A percentile compares a stretch with the other conserved stretches of the same genome.
phyloP scores from a whole-genome alignment of 2,888 invertebrate genomes.

The Nephrotoma flavescens region DNA sequence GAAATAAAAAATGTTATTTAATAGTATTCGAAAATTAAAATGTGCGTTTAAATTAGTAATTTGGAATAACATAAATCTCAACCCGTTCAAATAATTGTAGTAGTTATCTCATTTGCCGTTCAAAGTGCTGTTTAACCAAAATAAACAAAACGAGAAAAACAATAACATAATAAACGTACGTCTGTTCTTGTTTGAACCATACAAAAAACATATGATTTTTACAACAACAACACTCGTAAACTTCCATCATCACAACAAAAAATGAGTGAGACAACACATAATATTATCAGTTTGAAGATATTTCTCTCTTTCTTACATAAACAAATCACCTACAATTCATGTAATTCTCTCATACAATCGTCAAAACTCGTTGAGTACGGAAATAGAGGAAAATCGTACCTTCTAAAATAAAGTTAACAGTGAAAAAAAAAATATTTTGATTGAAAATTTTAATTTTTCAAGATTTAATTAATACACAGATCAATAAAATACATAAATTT shows the following conservation, averaged over 20 bases:
- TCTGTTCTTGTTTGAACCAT: background rate
- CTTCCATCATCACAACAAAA: slow-evolving; percentile 1
- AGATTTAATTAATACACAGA: background rate
- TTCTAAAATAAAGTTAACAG: background rate
- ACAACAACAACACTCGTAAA: background rate
- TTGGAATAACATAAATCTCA: too few relatives aligned
- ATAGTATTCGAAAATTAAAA: background rate
- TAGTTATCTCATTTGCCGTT: background rate
- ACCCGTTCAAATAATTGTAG: too few relatives aligned
- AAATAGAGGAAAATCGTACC: background rate
- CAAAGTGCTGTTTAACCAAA: background rate
- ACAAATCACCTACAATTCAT: background rate
- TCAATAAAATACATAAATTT: background rate
- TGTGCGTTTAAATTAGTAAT: too few relatives aligned
- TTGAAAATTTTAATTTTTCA: background rate
- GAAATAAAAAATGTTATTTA: background rate
- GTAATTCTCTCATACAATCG: background rate
- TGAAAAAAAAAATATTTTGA: background rate
- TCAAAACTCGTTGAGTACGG: background rate
- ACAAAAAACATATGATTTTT: background rate
- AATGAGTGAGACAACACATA: background rate
- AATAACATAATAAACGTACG: background rate
- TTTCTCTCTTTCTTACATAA: background rate
- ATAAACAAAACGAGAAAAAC: background rate
- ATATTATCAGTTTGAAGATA: background rate